Evolutionary conservation across 2,113 vertebrate genomes (phyloP).

Genomic region (Sminthopsis crassicaudata): DNA sequence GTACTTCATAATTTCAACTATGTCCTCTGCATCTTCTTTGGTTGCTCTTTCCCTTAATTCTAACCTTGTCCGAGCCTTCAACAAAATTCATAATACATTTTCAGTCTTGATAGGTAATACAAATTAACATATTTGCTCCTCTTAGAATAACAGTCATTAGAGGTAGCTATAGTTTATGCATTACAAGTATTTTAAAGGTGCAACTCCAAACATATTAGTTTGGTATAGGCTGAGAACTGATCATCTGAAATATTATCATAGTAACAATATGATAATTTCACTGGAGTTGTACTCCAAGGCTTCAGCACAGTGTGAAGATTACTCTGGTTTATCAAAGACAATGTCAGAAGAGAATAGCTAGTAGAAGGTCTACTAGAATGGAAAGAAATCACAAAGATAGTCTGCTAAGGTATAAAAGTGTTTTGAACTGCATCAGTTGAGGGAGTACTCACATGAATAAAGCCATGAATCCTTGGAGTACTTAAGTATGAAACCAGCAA

Average conservation of each 20-base stretch:
- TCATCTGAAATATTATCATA: neutral
- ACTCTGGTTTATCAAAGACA: neutral
- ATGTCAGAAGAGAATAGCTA: neutral
- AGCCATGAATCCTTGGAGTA: neutral
- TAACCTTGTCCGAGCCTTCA: slow-evolving; percentile 93
- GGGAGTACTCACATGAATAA: neutral
- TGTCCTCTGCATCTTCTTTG: slow-evolving; percentile 95
- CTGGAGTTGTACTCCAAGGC: neutral
- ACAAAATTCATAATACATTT: slow-evolving; percentile 57
- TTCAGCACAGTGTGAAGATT: neutral
- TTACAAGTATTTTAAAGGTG: neutral
- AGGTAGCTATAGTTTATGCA: neutral
- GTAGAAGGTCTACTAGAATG: neutral
- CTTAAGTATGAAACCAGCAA: neutral
- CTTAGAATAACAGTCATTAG: neutral
- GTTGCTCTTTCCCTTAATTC: slow-evolving; percentile 94
- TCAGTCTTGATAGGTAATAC: slow-evolving; percentile 23
- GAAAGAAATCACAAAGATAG: neutral
- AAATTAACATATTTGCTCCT: slow-evolving; percentile 30
- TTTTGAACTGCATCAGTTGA: neutral
- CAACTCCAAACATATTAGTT: neutral
- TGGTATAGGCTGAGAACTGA: neutral
- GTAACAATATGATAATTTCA: neutral
- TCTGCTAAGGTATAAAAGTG: neutral
- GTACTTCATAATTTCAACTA: slow-evolving; percentile 99